Base-by-base conservation (phyloP, 1,140 invertebrate species). In the Plectus sambesii region DNA sequence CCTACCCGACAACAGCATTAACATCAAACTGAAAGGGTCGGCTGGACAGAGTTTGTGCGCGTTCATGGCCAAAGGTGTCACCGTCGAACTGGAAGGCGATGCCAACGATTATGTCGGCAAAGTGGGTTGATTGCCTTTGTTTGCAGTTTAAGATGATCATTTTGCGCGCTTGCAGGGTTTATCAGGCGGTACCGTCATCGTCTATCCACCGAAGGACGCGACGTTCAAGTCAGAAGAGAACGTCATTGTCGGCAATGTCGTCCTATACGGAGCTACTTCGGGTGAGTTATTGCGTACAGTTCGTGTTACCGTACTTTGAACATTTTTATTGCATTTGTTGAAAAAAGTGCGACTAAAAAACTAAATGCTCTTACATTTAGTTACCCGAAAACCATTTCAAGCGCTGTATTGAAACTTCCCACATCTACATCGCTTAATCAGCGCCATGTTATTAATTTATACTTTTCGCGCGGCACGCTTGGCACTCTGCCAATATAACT, bases 1-100 rank as follows among this genome's bases (percentile, higher is more conserved):
- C 36, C 73, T 97, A 20, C 85, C 88, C 5, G 77, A 73, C 37
- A 79, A 80, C 53, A 82, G 79, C 56, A 86, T 96, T 49, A 81
- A 85, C 56, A 83, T 97, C 27, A 78, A 78, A 39, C 71, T 93
- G 25, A 82, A 73, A 51, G 90, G 90, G 5, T 90, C 87, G 15
- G 90, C 87, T 23, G 92, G 92, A 26, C 90, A 97, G 73, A 93
- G 87, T 69, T 94, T 97, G 73, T 87, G 89, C 70, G 88, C 89
- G 12, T 97, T 96, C 73, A 72, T 96, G 52, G 80, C 82, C 0
- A 82, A 80, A 51, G 90, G 90, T 25, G 77, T 94, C 50, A 80
- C 80, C 53, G 81, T 92, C 1, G 85, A 80, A 9, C 75, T 96
- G 2, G 88, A 90, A 73, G 90, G 90, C 41, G 90, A 96, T 74